A percentile compares a stretch with the other conserved stretches of the same genome.
Conservation (phyloP, 1,140 invertebrate species). For the Armadillidium nasatum region DNA sequence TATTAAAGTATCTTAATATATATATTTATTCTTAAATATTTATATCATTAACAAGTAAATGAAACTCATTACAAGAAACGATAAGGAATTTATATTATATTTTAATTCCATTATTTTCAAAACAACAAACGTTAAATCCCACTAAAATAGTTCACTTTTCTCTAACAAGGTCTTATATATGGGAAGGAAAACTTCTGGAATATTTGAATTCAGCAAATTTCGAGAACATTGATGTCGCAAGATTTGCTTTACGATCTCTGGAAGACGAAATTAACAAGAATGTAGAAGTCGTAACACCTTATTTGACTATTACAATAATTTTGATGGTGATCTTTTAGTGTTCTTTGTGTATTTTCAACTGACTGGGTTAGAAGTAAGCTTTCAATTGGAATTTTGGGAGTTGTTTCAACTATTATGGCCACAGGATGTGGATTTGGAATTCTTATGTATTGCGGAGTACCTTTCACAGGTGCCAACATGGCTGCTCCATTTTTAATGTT, state of each 20-base stretch:
- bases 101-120: no score
- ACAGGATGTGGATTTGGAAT: conserved; percentile 84
- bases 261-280: conserved; percentile 85
- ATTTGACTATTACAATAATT: conserved; percentile 77
- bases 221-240: conserved; percentile 71
- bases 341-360: conserved; percentile 66
- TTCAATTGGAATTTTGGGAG: conserved; percentile 83
- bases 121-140: no score
- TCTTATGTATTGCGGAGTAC: conserved; percentile 80
- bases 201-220: conserved; percentile 66
- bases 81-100: no score
- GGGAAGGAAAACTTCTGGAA: conserved; percentile 78
- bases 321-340: conserved; percentile 76
- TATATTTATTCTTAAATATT: no score
- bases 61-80: no score
- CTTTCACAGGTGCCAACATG: conserved; percentile 82
- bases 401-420: conserved; percentile 81
- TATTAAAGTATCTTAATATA: no score
- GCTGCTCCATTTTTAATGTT: conserved; percentile 56
- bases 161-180: conserved; percentile 64
- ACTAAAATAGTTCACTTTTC: no score
- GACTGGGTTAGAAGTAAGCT: conserved; percentile 86
- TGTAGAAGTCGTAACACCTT: conserved; percentile 78
- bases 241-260: conserved; percentile 78
- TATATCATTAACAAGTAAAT: no score